Evolutionary conservation across 2,797 vertebrate species (phyloP).

Genomic region (Takifugu rubripes): DNA sequence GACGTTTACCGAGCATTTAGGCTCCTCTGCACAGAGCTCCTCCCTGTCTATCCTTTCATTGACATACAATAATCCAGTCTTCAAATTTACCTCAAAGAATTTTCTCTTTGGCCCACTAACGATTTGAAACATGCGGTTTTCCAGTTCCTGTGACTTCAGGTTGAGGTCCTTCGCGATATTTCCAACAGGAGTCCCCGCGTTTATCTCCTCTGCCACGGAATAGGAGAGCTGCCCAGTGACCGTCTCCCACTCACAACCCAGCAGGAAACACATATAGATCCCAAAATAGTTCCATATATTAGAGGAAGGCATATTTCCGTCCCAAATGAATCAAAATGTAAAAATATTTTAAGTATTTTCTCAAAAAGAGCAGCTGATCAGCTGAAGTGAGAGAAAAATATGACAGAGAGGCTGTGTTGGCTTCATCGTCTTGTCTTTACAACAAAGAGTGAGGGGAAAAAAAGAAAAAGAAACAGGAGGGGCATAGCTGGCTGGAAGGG

Average conservation of each 20-base stretch:
- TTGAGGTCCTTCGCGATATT: no score
- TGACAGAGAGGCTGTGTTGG: no score
- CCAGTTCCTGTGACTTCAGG: conserved; percentile 80
- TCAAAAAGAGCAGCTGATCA: neutral
- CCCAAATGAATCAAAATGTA: conserved; percentile 3
- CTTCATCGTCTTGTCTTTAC: no score
- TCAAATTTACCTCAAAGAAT: conserved; percentile 69
- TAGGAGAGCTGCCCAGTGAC: no score
- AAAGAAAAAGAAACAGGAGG: no score
- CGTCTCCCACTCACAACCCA: conserved; percentile 11
- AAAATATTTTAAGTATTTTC: neutral
- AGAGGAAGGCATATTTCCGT: conserved; percentile 40
- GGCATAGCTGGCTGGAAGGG: no score
- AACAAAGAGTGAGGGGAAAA: no score
- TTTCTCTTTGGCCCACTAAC: conserved; percentile 75
- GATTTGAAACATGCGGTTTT: conserved; percentile 78
- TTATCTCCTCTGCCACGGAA: no score
- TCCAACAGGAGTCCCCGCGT: no score
- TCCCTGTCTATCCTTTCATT: conserved; percentile 74
- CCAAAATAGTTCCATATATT: conserved; percentile 16
- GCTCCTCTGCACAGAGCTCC: conserved; percentile 62
- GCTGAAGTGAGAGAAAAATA: no score
- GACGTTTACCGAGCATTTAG: conserved; percentile 67
- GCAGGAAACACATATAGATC: conserved; percentile 32
- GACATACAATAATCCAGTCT: conserved; percentile 71